Conservation (phyloP, 1,140 invertebrate species). For the Chironomus striatipennis region DNA sequence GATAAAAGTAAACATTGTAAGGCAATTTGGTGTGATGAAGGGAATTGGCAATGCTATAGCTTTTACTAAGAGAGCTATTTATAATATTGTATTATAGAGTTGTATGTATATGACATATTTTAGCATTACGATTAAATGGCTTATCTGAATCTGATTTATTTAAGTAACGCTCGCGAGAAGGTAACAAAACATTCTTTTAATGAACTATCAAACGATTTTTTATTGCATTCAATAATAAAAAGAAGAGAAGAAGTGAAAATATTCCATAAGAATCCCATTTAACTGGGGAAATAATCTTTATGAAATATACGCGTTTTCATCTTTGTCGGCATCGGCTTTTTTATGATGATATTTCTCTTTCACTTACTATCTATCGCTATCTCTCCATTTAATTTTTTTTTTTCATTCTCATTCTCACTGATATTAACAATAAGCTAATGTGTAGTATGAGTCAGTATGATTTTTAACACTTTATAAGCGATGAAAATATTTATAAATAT, state of each 20-base stretch:
- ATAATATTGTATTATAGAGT: not conserved
- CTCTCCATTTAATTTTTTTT: not conserved
- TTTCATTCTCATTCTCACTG: not conserved
- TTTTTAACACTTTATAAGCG: conserved; percentile 8
- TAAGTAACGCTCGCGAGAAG: not conserved
- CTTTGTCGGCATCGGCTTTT: conserved; percentile 1
- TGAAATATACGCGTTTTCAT: conserved; percentile 13
- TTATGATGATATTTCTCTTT: not conserved
- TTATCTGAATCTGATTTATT: conserved; percentile 14
- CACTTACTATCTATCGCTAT: not conserved
- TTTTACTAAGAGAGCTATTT: not conserved
- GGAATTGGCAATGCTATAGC: too few relatives aligned
- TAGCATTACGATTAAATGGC: not conserved
- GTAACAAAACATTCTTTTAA: conserved; percentile 14
- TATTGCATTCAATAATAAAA: conserved; percentile 10
- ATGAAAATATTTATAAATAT: conserved; percentile 11
- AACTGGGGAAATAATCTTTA: conserved; percentile 13
- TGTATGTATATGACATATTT: not conserved
- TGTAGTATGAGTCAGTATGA: not conserved
- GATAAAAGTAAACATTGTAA: conserved; percentile 6
- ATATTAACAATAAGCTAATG: not conserved
- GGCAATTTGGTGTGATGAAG: not conserved
- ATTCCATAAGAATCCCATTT: conserved; percentile 13
- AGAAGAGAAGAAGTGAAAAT: not conserved
- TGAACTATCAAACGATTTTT: conserved; percentile 14